phyloP scores from a whole-genome alignment of 2,113 vertebrate species.

The Pangasianodon gigas region DNA sequence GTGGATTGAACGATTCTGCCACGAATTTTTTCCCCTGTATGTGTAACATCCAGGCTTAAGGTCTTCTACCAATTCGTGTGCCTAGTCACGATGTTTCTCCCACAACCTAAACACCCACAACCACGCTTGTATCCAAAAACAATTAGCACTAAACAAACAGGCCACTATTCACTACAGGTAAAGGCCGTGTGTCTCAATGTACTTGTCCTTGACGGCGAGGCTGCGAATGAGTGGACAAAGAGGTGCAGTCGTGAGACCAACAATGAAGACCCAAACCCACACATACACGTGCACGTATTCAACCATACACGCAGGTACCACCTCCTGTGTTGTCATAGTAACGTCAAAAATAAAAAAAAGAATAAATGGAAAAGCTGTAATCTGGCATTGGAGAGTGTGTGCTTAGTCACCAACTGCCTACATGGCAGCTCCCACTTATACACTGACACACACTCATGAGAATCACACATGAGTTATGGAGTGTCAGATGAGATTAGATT shows the following conservation, averaged over 20 bases:
- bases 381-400: conserved; percentile 27
- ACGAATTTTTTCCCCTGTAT: neutral
- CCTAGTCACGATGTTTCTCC: conserved; percentile 23
- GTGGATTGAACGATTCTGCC: neutral
- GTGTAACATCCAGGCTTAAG: neutral
- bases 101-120: conserved; percentile 1
- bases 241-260: conserved; percentile 15
- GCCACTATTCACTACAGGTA: conserved; percentile 9
- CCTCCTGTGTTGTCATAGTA: conserved; percentile 46
- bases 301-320: conserved; percentile 29
- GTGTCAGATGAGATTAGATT: neutral
- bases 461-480: neutral
- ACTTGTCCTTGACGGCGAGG: conserved; percentile 5
- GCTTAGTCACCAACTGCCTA: conserved; percentile 45
- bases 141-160: conserved; percentile 22
- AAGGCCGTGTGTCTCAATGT: neutral
- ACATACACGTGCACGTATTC: neutral
- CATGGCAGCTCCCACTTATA: conserved; percentile 32
- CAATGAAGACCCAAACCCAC: neutral
- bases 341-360: conserved; percentile 24
- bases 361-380: neutral
- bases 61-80: neutral
- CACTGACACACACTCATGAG: conserved; percentile 4
- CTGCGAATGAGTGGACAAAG: conserved; percentile 21
- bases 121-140: neutral